Evolutionary conservation across 2,113 vertebrate species (phyloP), one percentile per base, ranked within the genome.

Genomic region (Urocitellus parryii): DNA sequence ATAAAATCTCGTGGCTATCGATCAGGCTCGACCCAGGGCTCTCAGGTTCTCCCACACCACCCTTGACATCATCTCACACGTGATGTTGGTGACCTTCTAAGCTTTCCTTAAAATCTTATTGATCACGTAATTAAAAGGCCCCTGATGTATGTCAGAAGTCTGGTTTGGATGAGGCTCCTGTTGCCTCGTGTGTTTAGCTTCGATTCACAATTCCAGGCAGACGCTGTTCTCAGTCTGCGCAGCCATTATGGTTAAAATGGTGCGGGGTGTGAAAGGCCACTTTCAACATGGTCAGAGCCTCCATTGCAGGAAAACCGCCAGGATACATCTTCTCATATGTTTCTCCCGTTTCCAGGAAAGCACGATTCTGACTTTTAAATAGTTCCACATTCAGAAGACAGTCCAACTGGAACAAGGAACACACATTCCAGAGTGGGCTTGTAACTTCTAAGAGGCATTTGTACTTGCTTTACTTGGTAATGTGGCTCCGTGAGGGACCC

Each of bases 61-160:
- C 92, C 97, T 98, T 96, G n/a, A 3, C 93, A 97, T 90, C 93
- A 96, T 91, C 88, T 87, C 92, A 94, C 89, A 85, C 96, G 88
- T 94, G 96, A 94, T 84, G 79, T 72, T 96, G 94, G 87, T 98
- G 97, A 97, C 82, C 95, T 98, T 97, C 96, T 0, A 29, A 5
- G 27, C 93, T 96, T 94, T 84, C 97, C 96, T 97, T 97, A 96
- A 97, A 97, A 92, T 79, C 34, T 20, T 97, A 98, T 95, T 97
- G 96, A 98, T 98, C 94, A 53, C 80, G 94, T 83, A 97, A 97
- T 98, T 98, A 95, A 98, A 98, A 72, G 76, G 72, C 84, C 76
- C 96, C 34, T 70, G 6, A 39, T 65, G 39, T 1, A 29, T 85
- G 87, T 97, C 88, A 86, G 85, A 97, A 97, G 84, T 97, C 90